Conservation (phyloP, 1,140 invertebrate species). For the Episyrphus balteatus region DNA sequence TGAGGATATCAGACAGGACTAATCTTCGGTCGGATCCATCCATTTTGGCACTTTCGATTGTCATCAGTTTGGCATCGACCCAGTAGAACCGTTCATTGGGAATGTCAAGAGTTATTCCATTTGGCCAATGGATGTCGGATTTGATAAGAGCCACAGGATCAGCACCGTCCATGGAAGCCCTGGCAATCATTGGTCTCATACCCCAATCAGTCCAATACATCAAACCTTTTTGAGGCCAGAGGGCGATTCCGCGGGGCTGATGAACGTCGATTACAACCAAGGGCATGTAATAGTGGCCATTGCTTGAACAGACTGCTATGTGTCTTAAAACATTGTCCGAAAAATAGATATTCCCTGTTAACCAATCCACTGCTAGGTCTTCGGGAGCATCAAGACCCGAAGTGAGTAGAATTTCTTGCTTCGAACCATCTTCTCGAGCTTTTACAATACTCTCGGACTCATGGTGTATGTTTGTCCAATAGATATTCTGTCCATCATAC, state of each 20-base stretch:
- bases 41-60: conserved; percentile 63
- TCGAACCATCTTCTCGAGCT: conserved; percentile 42
- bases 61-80: conserved; percentile 60
- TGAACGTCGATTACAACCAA: conserved; percentile 45
- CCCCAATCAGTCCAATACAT: conserved; percentile 87
- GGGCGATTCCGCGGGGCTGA: conserved; percentile 50
- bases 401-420: conserved; percentile 46
- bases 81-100: conserved; percentile 68
- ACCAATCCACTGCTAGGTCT: conserved; percentile 70
- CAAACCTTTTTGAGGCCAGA: conserved; percentile 49
- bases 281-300: conserved; percentile 50
- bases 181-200: conserved; percentile 55
- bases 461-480: conserved; percentile 59
- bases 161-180: conserved; percentile 76
- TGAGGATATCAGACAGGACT: conserved; percentile 44
- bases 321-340: conserved; percentile 58
- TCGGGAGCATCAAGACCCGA: conserved; percentile 60
- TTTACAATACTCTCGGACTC: conserved; percentile 54
- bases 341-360: conserved; percentile 68
- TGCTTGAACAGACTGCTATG: conserved; percentile 60
- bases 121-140: conserved; percentile 68
- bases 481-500: conserved; percentile 53
- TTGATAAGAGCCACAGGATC: conserved; percentile 47
- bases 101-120: conserved; percentile 79
- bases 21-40: conserved; percentile 59